Conservation (phyloP, 37 sponge, comb jelly and placozoan species). For the Axinella damicornis region DNA sequence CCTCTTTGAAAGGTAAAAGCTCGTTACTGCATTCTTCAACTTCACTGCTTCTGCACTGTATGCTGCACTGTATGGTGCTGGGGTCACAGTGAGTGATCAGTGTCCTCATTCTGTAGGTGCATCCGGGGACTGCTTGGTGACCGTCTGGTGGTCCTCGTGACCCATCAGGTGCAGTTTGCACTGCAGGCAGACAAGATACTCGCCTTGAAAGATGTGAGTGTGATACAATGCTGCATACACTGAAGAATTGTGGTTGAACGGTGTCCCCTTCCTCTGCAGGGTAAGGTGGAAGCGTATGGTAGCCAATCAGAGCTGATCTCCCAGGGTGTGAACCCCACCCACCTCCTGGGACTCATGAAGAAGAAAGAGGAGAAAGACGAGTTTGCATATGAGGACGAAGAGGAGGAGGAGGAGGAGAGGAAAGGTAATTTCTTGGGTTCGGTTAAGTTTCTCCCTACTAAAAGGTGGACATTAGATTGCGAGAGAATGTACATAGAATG, state of each 20-base stretch:
- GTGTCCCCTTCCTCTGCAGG: conserved; percentile 8
- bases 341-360: conserved; percentile 18
- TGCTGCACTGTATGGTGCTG: neutral
- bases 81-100: neutral
- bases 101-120: too few relatives aligned
- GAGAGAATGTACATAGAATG: too few relatives aligned
- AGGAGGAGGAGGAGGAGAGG: conserved; percentile 19
- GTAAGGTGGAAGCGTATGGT: conserved; percentile 20
- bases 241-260: too few relatives aligned
- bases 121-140: conserved; percentile 73
- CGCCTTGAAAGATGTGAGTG: conserved; percentile 72
- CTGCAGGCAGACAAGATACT: conserved; percentile 75
- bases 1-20: conserved; percentile 76
- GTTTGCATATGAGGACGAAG: neutral
- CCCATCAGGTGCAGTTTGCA: conserved; percentile 88
- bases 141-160: conserved; percentile 74
- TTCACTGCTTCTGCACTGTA: too few relatives aligned
- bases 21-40: neutral
- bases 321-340: conserved; percentile 26
- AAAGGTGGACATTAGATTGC: too few relatives aligned
- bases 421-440: too few relatives aligned
- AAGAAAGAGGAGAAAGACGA: neutral
- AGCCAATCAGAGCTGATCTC: conserved; percentile 25
- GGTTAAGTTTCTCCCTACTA: too few relatives aligned
- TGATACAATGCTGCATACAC: too few relatives aligned